A percentile compares a stretch with the other conserved stretches of the same genome.
Evolutionary conservation across 2,888 invertebrate genomes (phyloP).

Genomic region (Amphiduros pacificus): DNA sequence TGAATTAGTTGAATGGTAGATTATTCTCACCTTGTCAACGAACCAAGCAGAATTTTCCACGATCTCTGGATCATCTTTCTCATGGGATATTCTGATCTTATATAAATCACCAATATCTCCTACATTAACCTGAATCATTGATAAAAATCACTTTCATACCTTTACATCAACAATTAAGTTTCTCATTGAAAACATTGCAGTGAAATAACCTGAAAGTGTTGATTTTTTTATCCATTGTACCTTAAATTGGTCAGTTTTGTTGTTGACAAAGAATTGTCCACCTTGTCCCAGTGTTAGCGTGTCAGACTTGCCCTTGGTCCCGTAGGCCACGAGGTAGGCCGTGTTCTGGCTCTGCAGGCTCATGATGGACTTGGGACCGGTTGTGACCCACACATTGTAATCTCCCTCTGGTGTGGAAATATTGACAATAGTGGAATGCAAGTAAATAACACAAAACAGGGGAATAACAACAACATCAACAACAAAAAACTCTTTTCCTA

Average conservation of each 20-base stretch:
- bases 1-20: no score
- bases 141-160: not conserved
- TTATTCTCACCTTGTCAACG: conserved; percentile 40
- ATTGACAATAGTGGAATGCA: no score
- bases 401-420: conserved; percentile 1
- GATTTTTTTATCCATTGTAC: no score
- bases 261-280: conserved; percentile 28
- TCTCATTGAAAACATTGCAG: no score
- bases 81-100: conserved; percentile 46
- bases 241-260: conserved; percentile 35
- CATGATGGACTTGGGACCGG: not conserved
- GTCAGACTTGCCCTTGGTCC: not conserved
- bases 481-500: no score
- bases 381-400: not conserved
- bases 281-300: conserved; percentile 28
- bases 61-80: conserved; percentile 28
- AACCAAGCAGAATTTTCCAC: conserved; percentile 39
- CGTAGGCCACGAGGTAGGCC: not conserved
- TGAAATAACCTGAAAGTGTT: no score
- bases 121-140: conserved; percentile 31
- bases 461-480: no score
- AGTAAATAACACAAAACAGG: no score
- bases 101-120: conserved; percentile 37
- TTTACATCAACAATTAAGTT: not conserved
- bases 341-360: conserved; percentile 21